Evolutionary conservation across 2,888 invertebrate genomes (phyloP).

Genomic region (Diadegma fenestrale): DNA sequence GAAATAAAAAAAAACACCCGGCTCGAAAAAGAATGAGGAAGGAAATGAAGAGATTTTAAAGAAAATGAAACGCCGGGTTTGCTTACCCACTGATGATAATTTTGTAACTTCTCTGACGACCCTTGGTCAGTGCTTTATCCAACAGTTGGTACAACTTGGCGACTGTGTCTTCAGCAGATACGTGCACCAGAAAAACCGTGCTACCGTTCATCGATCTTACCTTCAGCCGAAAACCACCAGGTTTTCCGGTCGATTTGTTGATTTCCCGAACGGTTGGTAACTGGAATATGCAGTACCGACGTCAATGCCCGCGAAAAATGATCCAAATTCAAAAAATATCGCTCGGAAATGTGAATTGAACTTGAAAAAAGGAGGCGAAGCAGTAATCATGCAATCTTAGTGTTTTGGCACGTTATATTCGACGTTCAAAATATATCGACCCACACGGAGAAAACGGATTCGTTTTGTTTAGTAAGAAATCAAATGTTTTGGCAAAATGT

Average conservation of each 20-base stretch:
- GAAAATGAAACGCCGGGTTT: not conserved
- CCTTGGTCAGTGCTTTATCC: slow-evolving; percentile 75
- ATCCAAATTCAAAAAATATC: not conserved
- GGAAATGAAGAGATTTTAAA: not conserved
- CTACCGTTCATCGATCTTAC: slow-evolving; percentile 80
- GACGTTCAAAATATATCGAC: too few relatives aligned
- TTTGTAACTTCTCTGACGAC: slow-evolving; percentile 76
- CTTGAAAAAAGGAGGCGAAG: not conserved
- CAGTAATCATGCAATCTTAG: too few relatives aligned
- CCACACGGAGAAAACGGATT: too few relatives aligned
- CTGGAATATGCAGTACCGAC: slow-evolving; percentile 68
- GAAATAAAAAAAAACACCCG: not conserved
- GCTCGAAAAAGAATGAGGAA: not conserved
- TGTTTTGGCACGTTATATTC: too few relatives aligned
- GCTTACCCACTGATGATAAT: slow-evolving; percentile 80
- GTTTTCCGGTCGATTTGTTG: slow-evolving; percentile 76
- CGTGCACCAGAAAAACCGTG: slow-evolving; percentile 79
- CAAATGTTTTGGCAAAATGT: too few relatives aligned
- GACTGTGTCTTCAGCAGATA: slow-evolving; percentile 78
- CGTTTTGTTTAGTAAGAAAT: too few relatives aligned
- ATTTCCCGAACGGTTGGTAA: slow-evolving; percentile 77
- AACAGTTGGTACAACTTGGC: slow-evolving; percentile 78
- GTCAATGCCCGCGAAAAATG: not conserved
- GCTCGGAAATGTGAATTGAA: not conserved
- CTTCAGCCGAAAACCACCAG: slow-evolving; percentile 77